phyloP scores from a whole-genome alignment of 2,797 vertebrate genomes.

The Podarcis lilfordi region DNA sequence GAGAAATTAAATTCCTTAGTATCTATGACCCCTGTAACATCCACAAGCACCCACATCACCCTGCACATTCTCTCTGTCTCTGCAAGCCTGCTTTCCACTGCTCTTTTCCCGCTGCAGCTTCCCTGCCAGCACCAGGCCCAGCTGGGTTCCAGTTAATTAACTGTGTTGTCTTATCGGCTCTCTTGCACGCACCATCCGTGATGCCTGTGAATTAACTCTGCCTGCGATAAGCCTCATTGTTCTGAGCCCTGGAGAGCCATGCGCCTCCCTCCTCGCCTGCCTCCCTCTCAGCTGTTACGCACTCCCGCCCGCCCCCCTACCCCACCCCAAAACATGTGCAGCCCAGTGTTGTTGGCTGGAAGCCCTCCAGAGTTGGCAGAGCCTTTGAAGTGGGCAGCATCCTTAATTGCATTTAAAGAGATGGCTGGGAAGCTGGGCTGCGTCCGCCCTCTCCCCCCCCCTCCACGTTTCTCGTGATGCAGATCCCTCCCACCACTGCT shows the following conservation, averaged over 20 bases:
- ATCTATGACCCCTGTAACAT: background rate
- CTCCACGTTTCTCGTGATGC: background rate
- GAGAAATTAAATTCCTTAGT: too few relatives aligned
- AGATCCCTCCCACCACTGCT: background rate
- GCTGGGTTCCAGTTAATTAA: conserved; percentile 80
- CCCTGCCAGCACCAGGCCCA: conserved; percentile 11
- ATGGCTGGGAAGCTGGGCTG: background rate
- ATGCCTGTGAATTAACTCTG: conserved; percentile 40
- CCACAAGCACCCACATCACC: background rate
- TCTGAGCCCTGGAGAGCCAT: conserved; percentile 14
- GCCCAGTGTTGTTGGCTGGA: background rate
- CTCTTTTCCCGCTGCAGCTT: conserved; percentile 14
- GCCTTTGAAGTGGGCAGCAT: conserved; percentile 13
- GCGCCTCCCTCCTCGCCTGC: background rate
- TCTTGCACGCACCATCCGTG: conserved; percentile 69
- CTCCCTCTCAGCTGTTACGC: background rate
- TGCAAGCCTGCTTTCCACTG: background rate
- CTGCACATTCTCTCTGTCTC: too few relatives aligned
- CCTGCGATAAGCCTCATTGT: conserved; percentile 37
- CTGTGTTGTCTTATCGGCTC: conserved; percentile 81
- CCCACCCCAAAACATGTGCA: background rate
- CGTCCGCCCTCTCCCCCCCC: fast-evolving
- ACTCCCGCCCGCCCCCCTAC: too few relatives aligned
- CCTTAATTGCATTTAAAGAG: background rate
- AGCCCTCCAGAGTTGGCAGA: background rate